phyloP scores from a whole-genome alignment of 1,140 invertebrate species.

The Zaprionus lachaisei region DNA sequence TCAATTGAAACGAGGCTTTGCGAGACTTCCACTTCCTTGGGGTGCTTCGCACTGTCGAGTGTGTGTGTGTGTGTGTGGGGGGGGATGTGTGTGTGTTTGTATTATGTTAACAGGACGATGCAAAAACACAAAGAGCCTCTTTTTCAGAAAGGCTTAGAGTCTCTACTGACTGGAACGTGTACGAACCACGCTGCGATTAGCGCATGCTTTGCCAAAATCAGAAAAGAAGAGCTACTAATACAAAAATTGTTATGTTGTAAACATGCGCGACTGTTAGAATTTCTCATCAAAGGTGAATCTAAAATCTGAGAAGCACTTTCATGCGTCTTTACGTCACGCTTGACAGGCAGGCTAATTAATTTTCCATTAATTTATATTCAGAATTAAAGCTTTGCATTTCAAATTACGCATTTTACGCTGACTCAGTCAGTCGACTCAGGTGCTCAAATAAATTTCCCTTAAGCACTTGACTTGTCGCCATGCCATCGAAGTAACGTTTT shows the following conservation, averaged over 20 bases:
- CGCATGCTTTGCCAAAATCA: conserved; percentile 20
- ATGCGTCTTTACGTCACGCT: neutral
- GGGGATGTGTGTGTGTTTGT: neutral
- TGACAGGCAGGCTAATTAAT: conserved; percentile 28
- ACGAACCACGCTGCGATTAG: conserved; percentile 56
- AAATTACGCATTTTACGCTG: conserved; percentile 12
- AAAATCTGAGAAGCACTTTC: neutral
- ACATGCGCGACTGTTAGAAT: conserved; percentile 4
- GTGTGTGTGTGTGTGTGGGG: neutral
- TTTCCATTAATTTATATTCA: conserved; percentile 23
- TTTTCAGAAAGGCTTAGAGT: conserved; percentile 28
- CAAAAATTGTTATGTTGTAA: neutral
- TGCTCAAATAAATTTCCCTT: conserved; percentile 3
- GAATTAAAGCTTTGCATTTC: conserved; percentile 14
- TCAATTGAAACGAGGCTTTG: conserved; percentile 51
- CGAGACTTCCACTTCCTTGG: conserved; percentile 7
- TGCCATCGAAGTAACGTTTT: neutral
- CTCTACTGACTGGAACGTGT: neutral
- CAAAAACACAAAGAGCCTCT: conserved; percentile 56
- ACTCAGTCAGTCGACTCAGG: neutral
- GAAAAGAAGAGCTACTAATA: neutral
- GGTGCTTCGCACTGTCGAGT: neutral
- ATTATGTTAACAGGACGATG: conserved; percentile 52
- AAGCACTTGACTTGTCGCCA: conserved; percentile 7
- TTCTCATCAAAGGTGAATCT: conserved; percentile 28